Conservation (phyloP, 1,140 invertebrate genomes). For the Aphelenchoides besseyi region DNA sequence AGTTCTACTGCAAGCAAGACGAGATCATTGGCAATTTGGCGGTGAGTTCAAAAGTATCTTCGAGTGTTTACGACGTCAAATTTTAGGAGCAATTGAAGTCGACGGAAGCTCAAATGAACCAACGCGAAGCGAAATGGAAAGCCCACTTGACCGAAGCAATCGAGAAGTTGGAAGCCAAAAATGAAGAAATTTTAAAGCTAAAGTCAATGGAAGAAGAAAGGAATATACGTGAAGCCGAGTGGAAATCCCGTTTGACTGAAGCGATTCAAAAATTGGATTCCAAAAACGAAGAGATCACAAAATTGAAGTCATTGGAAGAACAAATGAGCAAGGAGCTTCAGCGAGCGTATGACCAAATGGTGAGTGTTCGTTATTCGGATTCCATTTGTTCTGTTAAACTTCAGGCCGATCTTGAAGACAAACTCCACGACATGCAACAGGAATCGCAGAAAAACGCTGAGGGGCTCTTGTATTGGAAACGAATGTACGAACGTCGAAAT, state of each 20-base stretch:
- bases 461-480: constrained; percentile 1
- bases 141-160: not conserved
- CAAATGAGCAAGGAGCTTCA: constrained; percentile 13
- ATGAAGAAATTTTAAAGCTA: too few species aligned
- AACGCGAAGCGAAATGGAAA: not conserved
- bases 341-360: constrained; percentile 11
- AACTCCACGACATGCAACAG: not conserved
- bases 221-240: not conserved
- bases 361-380: not conserved
- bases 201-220: not conserved
- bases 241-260: constrained; percentile 3
- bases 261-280: not conserved
- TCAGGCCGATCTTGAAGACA: constrained; percentile 17
- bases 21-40: too few species aligned
- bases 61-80: too few species aligned
- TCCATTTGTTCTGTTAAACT: not conserved
- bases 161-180: not conserved
- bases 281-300: not conserved
- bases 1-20: too few species aligned
- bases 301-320: not conserved
- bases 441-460: not conserved
- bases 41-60: too few species aligned
- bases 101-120: too few species aligned
- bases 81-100: too few species aligned
- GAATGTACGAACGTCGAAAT: constrained; percentile 8